Evolutionary conservation across 2,797 vertebrate genomes (phyloP), one percentile per base, ranked within the genome.

Genomic region (Protosalanx chinensis): DNA sequence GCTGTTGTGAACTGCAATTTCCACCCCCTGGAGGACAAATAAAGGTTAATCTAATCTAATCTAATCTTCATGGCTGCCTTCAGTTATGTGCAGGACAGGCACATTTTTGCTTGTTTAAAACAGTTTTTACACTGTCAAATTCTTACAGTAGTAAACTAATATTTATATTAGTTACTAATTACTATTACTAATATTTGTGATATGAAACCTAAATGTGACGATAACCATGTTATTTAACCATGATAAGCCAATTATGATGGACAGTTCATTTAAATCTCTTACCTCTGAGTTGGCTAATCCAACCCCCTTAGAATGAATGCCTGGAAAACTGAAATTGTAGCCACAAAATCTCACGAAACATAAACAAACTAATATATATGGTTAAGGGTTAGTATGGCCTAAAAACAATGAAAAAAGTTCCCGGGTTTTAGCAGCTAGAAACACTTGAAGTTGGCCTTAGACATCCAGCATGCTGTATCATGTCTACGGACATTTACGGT

Each of bases 271-370:
- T 58, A 18, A 27, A 29, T 27, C 85, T 86, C 86, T 89, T 86
- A 86, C 83, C 79, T 74, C 81, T 86, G 88, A 91, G 84, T 81
- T 78, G 84, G 81, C 88, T 63, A 85, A 87, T 90, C 89, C 88
- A 75, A 80, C 84, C 86, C 63, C 72, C 76, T 88, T 79, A 88
- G 79, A 86, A 90, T 89, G 87, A 87, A 90, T 82, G 87, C 82
- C 84, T 84, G 86, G 89, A 79, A 81, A 90, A 90, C 83, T 88
- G 76, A 90, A 89, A 89, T 79, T 79, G 84, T 70, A 85, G 80
- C 83, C 77, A 81, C 74, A 85, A 70, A 87, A 80, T 82, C 87
- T 84, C 82, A 85, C 69, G 72, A 75, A 84, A 89, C 82, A 81
- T 74, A 87, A 86, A 88, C 10, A 35, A 71, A 27, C 63, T 85